phyloP scores from a whole-genome alignment of 2,113 vertebrate genomes.

The Machaerirhynchus nigripectus region DNA sequence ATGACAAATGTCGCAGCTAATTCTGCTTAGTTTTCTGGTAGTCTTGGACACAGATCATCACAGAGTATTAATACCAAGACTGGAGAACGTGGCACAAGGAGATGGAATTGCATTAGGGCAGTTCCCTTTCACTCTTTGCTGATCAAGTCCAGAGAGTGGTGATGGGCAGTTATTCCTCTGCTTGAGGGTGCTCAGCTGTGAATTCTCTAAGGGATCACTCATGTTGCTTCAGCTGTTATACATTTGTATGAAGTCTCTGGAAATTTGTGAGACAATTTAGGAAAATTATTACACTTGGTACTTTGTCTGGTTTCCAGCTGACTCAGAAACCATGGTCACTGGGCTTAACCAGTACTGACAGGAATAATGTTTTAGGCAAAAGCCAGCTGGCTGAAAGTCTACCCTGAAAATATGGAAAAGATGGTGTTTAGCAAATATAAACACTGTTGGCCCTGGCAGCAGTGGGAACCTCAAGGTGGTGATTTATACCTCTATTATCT shows the following conservation, averaged over 20 bases:
- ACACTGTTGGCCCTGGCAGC: neutral
- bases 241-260: constrained; percentile 26
- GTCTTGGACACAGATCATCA: neutral
- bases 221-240: constrained; percentile 41
- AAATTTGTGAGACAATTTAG: constrained; percentile 33
- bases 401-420: neutral
- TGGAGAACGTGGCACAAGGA: neutral
- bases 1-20: constrained; percentile 28
- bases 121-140: neutral
- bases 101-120: neutral
- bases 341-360: constrained; percentile 4
- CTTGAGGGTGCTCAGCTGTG: constrained; percentile 20
- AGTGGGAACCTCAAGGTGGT: neutral
- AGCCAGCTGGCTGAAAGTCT: neutral
- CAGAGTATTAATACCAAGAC: constrained; percentile 31
- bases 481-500: neutral
- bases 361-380: neutral
- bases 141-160: neutral
- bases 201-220: constrained; percentile 14
- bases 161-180: constrained; percentile 13
- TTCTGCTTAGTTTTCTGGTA: constrained; percentile 33
- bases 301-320: constrained; percentile 30
- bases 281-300: constrained; percentile 5
- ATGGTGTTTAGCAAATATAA: neutral
- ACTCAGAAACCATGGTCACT: neutral